Evolutionary conservation across 2,113 vertebrate genomes (phyloP).

Genomic region (Pterocles orientalis): DNA sequence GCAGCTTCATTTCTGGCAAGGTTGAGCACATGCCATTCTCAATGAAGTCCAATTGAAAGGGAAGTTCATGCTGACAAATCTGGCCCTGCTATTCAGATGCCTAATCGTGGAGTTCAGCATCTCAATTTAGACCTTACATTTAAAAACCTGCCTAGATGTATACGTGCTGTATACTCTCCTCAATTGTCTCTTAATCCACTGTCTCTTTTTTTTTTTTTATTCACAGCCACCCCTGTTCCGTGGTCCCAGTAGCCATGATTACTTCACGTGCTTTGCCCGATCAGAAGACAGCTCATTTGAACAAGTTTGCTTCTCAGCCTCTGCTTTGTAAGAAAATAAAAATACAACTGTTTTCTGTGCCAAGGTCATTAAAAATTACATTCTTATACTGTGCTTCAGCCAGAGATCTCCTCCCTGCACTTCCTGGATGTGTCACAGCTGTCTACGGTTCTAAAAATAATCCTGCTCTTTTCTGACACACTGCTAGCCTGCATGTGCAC

Average conservation of each 20-base stretch:
- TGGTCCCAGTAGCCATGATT: background rate
- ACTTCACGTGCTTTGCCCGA: accelerated
- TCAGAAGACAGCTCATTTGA: background rate
- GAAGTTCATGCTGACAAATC: background rate
- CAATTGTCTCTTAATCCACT: background rate
- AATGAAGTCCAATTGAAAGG: background rate
- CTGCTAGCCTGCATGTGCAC: background rate
- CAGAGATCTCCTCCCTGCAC: conserved; percentile 19
- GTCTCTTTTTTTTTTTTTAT: background rate
- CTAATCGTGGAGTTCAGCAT: background rate
- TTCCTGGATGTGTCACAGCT: conserved; percentile 32
- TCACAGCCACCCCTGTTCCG: background rate
- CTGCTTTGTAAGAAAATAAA: background rate
- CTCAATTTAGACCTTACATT: background rate
- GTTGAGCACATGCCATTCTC: background rate
- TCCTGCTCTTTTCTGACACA: background rate
- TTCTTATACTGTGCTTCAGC: background rate
- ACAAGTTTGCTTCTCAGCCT: background rate
- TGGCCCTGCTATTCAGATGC: background rate
- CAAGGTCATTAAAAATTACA: background rate
- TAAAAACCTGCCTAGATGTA: background rate
- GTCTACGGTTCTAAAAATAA: conserved; percentile 2
- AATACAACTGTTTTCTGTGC: background rate
- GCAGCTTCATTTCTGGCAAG: background rate
- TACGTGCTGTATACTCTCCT: background rate